phyloP scores from a whole-genome alignment of 1,140 invertebrate genomes.

The Bombus confusus region DNA sequence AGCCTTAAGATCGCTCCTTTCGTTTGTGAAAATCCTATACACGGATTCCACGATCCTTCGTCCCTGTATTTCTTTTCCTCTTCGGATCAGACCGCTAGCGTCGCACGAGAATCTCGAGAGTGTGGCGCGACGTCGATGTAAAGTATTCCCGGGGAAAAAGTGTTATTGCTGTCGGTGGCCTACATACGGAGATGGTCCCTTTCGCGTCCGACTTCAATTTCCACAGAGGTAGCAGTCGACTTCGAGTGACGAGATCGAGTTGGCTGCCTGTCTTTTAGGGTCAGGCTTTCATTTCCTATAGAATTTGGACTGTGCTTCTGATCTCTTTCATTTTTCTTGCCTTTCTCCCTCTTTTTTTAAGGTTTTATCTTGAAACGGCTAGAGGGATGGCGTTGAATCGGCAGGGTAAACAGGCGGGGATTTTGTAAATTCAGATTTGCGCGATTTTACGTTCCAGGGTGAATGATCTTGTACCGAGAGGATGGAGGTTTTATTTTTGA shows the following conservation, averaged over 20 bases:
- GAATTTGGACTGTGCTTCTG: neutral
- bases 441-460: too few species aligned
- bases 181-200: neutral
- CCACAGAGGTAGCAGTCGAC: neutral
- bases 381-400: neutral
- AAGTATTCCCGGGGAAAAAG: slow-evolving; percentile 49
- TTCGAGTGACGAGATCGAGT: neutral
- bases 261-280: neutral
- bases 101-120: neutral
- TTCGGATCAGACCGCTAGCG: neutral
- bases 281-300: neutral
- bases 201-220: slow-evolving; percentile 46
- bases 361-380: neutral
- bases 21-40: slow-evolving; percentile 62
- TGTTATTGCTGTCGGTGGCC: slow-evolving; percentile 51
- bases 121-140: slow-evolving; percentile 33
- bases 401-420: too few species aligned
- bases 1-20: slow-evolving; percentile 54
- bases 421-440: too few species aligned
- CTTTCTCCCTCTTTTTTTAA: neutral
- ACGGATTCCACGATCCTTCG: neutral
- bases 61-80: slow-evolving; percentile 32
- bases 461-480: too few species aligned
- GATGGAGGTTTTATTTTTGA: too few species aligned
- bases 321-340: neutral